Percentiles rank a stretch among this genome's conserved stretches.
phyloP scores from a whole-genome alignment of 2,113 vertebrate genomes.

The Psammodynastes pulverulentus region DNA sequence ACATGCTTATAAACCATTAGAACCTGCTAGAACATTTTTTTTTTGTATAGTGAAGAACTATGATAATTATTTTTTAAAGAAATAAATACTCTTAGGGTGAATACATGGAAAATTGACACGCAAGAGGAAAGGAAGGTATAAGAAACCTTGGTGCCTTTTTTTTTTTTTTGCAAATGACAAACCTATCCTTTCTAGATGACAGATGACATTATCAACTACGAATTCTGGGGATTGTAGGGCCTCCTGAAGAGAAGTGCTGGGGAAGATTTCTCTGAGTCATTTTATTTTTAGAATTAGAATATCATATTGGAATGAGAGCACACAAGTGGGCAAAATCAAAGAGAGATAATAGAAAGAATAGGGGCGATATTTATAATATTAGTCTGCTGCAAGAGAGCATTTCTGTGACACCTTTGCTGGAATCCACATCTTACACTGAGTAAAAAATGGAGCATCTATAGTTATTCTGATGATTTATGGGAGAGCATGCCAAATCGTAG shows the following conservation, averaged over 20 bases:
- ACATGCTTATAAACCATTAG: background rate
- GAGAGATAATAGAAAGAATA: slow-evolving; percentile 1
- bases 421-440: background rate
- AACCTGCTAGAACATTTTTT: background rate
- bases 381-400: background rate
- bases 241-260: background rate
- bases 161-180: background rate
- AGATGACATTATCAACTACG: background rate
- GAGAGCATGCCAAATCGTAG: background rate
- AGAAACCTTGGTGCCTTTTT: background rate
- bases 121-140: background rate
- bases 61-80: background rate
- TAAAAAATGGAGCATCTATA: background rate
- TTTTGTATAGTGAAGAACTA: background rate
- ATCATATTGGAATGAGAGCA: background rate
- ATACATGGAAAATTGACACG: background rate
- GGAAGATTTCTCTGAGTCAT: background rate
- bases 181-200: background rate
- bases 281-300: background rate
- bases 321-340: slow-evolving; percentile 33
- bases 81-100: background rate
- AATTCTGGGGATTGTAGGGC: background rate
- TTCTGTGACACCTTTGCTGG: background rate
- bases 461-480: background rate
- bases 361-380: slow-evolving; percentile 32